Evolutionary conservation across 2,797 vertebrate genomes (phyloP).

Genomic region (Paedocypris micromegethes): DNA sequence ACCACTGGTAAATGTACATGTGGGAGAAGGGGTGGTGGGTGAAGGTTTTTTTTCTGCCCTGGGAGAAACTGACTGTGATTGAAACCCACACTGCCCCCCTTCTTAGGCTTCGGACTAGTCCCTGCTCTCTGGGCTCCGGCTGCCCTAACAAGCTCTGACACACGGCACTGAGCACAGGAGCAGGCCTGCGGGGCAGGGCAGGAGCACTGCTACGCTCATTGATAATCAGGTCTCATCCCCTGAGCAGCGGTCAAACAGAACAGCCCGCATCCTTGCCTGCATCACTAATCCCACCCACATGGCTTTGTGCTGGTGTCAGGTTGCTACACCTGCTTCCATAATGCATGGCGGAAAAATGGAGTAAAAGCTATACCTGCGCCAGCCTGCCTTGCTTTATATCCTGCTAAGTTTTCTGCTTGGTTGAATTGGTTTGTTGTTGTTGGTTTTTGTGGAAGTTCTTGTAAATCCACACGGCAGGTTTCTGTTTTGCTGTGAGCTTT

Average conservation of each 20-base stretch:
- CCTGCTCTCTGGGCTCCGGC: constrained; percentile 38
- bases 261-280: constrained; percentile 46
- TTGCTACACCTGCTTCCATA: constrained; percentile 40
- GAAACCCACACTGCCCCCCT: constrained; percentile 36
- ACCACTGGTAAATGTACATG: constrained; percentile 18
- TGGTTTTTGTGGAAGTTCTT: constrained; percentile 37
- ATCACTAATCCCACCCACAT: constrained; percentile 53
- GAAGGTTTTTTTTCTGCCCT: constrained; percentile 4
- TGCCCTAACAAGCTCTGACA: constrained; percentile 56
- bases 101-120: constrained; percentile 32
- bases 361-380: neutral
- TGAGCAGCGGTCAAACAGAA: constrained; percentile 55
- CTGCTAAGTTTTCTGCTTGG: constrained; percentile 21
- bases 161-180: constrained; percentile 45
- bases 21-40: constrained; percentile 3
- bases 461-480: constrained; percentile 7
- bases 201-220: constrained; percentile 50
- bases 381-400: constrained; percentile 31
- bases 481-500: constrained; percentile 36
- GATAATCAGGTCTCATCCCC: constrained; percentile 54
- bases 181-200: constrained; percentile 39
- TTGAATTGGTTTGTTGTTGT: constrained; percentile 51
- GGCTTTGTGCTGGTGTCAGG: constrained; percentile 47
- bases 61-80: constrained; percentile 42
- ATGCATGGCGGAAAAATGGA: constrained; percentile 43